Evolutionary conservation across 2,888 invertebrate genomes (phyloP), one percentile per base, ranked within the genome.

Genomic region (Nebria brevicollis): DNA sequence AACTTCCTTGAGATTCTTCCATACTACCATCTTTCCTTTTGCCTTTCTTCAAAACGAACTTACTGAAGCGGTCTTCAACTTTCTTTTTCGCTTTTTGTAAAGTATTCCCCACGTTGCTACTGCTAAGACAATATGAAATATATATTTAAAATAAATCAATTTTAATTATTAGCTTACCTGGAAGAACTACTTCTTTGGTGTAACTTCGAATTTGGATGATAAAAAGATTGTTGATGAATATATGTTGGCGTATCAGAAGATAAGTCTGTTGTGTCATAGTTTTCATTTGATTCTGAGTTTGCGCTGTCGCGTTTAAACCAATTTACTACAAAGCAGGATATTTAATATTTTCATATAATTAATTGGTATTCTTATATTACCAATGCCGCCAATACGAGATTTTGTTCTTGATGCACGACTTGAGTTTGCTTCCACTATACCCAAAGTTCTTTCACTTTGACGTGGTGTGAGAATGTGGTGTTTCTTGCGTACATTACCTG

Each of bases 11-110:
- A 1, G 94, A 92, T 88, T 98, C 97, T 89, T 97, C 97, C 83
- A 94, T 92, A 86, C 96, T 97, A 26, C 95, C 95, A 87, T 96
- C 94, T 89, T 97, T 95, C 88, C 96, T 97, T 88, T 97, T 97
- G 15, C 94, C 94, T 87, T 95, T 95, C 87, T 96, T 96, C 77
- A 96, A 91, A 8, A 96, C 95, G 85, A 96, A 94, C 88, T 95
- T 94, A 86, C 93, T 96, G 81, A 98, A 91, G 85, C 97, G 94
- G 86, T 97, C 96, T 90, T 98, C 98, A 86, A 98, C 95, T 85
- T 97, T 91, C 84, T 96, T 94, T 86, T 96, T 94, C 1, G 97
- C 97, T 86, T 95, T 95, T 87, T 94, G 93, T 54, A 95, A 89
- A 66, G 94, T 94, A 84, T 93, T 91, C 15, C 93, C 91, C 26